Conservation (phyloP, 2,888 invertebrate genomes). For the Periphyllus acericola region DNA sequence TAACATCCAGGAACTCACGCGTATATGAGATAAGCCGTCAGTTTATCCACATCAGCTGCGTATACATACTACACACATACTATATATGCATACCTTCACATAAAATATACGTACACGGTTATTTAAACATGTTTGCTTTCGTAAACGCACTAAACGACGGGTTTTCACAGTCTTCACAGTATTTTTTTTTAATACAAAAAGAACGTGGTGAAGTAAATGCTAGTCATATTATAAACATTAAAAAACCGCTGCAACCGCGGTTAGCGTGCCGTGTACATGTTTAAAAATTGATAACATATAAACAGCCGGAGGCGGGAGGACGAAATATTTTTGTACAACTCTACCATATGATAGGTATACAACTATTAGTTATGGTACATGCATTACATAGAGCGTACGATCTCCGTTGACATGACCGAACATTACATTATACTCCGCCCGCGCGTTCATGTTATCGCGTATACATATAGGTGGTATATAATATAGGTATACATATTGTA, state of each 20-base stretch:
- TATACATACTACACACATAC: neutral
- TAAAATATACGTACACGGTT: neutral
- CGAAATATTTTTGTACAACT: neutral
- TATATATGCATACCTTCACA: too few relatives aligned
- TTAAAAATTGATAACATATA: slow-evolving; percentile 30
- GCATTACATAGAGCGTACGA: neutral
- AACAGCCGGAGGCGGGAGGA: neutral
- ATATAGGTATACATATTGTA: neutral
- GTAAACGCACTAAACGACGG: neutral
- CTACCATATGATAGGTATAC: neutral
- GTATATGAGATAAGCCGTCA: neutral
- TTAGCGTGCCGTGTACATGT: neutral
- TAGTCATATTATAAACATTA: slow-evolving; percentile 12
- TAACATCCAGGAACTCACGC: neutral
- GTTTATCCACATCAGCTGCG: neutral
- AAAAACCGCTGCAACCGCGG: neutral
- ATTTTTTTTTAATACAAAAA: neutral
- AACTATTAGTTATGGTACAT: neutral
- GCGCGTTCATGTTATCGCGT: neutral
- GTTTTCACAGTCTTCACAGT: neutral
- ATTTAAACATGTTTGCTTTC: neutral
- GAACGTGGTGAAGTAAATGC: neutral
- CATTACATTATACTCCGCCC: neutral
- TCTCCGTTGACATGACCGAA: neutral
- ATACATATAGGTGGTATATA: neutral